A percentile compares a stretch with the other conserved stretches of the same genome.
phyloP scores from a whole-genome alignment of 2,888 invertebrate species.

The Drepanosiphum platanoidis region DNA sequence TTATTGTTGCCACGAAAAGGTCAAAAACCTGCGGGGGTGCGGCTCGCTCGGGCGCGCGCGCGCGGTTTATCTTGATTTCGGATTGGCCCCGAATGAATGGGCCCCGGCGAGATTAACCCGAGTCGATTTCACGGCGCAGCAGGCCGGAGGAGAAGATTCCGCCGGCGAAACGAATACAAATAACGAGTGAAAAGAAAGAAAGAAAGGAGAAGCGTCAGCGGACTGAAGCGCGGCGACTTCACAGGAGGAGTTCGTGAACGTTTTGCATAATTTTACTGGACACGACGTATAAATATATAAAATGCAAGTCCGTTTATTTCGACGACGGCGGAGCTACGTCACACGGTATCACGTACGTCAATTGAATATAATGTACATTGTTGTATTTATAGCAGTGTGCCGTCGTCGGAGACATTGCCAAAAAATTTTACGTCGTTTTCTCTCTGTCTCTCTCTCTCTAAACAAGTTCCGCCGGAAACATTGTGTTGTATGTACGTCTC shows the following conservation, averaged over 20 bases:
- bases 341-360: not conserved
- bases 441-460: not conserved
- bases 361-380: slow-evolving; percentile 5
- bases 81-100: slow-evolving; percentile 12
- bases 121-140: not conserved
- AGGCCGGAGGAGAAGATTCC: not conserved
- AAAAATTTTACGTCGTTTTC: not conserved
- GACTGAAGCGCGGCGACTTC: too few relatives aligned
- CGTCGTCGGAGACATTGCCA: slow-evolving; percentile 9
- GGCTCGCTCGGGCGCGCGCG: not conserved
- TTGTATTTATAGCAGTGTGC: not conserved
- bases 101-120: not conserved
- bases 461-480: slow-evolving; percentile 34
- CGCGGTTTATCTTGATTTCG: slow-evolving; percentile 32
- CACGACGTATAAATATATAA: not conserved
- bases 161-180: not conserved
- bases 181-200: too few relatives aligned
- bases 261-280: not conserved
- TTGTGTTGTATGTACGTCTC: not conserved
- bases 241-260: slow-evolving; percentile 10
- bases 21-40: slow-evolving; percentile 40
- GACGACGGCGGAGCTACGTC: not conserved
- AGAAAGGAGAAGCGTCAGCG: too few relatives aligned
- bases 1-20: slow-evolving; percentile 51
- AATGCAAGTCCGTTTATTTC: not conserved